phyloP scores from a whole-genome alignment of 2,888 invertebrate genomes.

The Dynastes grantii region DNA sequence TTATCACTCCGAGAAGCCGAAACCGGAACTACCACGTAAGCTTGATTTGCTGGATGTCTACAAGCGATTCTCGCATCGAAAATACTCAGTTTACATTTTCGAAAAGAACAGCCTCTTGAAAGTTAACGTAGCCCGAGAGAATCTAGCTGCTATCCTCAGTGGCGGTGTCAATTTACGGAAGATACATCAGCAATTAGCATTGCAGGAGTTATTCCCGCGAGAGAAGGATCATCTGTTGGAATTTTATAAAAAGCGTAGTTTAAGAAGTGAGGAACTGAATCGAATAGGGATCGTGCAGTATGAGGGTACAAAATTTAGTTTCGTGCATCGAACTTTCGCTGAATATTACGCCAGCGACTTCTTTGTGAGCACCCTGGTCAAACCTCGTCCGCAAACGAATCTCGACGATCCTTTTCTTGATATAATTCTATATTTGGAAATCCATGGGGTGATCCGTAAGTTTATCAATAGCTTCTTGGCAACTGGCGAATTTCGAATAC shows the following conservation, averaged over 20 bases:
- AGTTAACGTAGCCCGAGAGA: constrained; percentile 9
- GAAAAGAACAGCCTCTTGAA: constrained; percentile 14
- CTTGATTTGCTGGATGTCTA: constrained; percentile 4
- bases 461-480: constrained; percentile 12
- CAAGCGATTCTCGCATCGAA: background rate
- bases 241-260: background rate
- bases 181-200: constrained; percentile 22
- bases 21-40: background rate
- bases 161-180: background rate
- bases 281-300: constrained; percentile 1
- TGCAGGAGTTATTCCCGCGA: background rate
- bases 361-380: background rate
- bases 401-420: background rate
- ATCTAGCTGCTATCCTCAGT: background rate
- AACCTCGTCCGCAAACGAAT: too few species aligned
- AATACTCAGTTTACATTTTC: constrained; percentile 13
- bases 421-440: background rate
- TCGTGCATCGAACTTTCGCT: constrained; percentile 2
- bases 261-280: background rate
- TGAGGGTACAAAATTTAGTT: background rate
- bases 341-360: constrained; percentile 7
- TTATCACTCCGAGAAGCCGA: background rate
- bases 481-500: background rate
- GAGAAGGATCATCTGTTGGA: background rate
- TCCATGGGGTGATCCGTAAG: background rate